A percentile compares a stretch with the other conserved stretches of the same genome.
phyloP scores from a whole-genome alignment of 2,797 vertebrate genomes.

The Sylvia borin region DNA sequence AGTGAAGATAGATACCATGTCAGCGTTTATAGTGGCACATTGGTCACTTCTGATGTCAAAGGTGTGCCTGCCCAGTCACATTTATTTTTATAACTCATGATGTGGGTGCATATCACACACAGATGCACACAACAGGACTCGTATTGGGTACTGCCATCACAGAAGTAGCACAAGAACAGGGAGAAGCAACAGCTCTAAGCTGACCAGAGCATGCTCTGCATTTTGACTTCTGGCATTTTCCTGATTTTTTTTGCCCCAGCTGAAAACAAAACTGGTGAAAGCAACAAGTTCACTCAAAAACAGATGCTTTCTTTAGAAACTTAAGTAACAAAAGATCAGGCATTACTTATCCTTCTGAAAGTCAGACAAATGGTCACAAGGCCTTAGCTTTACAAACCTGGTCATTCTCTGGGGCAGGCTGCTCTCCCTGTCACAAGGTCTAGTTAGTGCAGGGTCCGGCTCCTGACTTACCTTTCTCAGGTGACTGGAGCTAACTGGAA shows the following conservation, averaged over 20 bases:
- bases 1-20: not conserved
- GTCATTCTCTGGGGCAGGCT: not conserved
- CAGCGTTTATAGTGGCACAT: not conserved
- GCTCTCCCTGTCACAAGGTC: not conserved
- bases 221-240: not conserved
- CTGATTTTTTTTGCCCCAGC: not conserved
- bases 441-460: not conserved
- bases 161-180: not conserved
- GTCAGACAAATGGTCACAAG: not conserved
- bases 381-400: not conserved
- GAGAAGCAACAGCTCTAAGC: not conserved
- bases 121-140: not conserved
- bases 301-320: not conserved
- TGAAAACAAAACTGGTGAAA: not conserved
- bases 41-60: not conserved
- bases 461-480: not conserved
- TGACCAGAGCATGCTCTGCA: not conserved
- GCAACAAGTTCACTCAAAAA: not conserved
- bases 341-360: not conserved
- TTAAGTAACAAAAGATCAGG: not conserved
- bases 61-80: not conserved
- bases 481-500: not conserved
- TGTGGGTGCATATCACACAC: not conserved
- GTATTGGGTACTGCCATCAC: not conserved
- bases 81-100: not conserved